Conservation (phyloP, 2,113 vertebrate genomes). For the Nothobranchius kuhntae region DNA sequence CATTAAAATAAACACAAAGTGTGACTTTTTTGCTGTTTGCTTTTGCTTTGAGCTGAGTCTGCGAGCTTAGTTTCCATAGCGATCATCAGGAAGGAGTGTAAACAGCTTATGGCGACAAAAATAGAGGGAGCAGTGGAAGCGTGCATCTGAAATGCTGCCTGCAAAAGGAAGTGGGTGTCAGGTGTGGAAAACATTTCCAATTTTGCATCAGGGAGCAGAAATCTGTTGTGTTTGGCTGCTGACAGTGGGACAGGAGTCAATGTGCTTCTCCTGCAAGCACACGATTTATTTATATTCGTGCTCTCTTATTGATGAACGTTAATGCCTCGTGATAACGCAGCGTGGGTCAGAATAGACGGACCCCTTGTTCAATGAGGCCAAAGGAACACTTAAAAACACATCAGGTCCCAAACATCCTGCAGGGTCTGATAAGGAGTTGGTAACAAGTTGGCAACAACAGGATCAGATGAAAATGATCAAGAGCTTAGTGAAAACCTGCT, state of each 20-base stretch:
- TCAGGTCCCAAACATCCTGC: no score
- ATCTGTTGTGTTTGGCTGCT: neutral
- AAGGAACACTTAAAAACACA: no score
- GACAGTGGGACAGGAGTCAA: neutral
- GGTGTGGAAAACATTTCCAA: neutral
- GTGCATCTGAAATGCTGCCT: neutral
- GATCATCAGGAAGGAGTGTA: neutral
- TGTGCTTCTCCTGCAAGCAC: neutral
- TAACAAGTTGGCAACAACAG: no score
- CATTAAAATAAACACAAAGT: neutral
- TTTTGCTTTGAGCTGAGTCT: slow-evolving; percentile 7
- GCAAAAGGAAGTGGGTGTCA: slow-evolving; percentile 1
- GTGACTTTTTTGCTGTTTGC: slow-evolving; percentile 5
- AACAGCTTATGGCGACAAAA: neutral
- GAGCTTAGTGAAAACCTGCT: no score
- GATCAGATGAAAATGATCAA: no score
- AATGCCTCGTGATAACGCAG: no score
- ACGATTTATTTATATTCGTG: no score
- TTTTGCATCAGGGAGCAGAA: neutral
- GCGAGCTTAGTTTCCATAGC: slow-evolving; percentile 26
- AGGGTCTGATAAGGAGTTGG: no score
- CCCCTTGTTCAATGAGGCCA: no score
- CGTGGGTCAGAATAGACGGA: no score
- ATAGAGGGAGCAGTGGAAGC: neutral
- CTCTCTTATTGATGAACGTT: no score